Conservation (phyloP, 1,140 invertebrate species). For the Aphaenogaster rudis region DNA sequence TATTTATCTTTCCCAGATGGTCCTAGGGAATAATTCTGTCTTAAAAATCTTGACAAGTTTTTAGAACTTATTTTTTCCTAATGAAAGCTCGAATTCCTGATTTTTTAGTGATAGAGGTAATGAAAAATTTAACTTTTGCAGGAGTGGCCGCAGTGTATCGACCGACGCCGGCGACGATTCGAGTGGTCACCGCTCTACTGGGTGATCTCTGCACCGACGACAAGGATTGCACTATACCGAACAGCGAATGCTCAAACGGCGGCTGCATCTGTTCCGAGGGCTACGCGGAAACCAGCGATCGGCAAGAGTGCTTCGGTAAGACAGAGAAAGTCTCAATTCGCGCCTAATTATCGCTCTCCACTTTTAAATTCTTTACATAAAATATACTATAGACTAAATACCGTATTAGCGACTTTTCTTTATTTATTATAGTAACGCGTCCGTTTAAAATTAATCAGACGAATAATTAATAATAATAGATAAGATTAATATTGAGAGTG, state of each 20-base stretch:
- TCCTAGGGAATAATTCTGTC: not conserved
- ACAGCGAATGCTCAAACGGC: constrained; percentile 91
- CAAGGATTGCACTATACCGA: constrained; percentile 91
- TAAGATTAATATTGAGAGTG: not conserved
- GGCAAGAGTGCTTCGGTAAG: constrained; percentile 91
- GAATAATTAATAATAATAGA: not conserved
- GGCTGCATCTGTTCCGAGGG: constrained; percentile 91
- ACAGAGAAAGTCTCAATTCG: constrained; percentile 20
- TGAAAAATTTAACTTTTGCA: constrained; percentile 55
- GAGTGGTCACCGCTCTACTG: constrained; percentile 90
- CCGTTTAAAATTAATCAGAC: not conserved
- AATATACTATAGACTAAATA: not conserved
- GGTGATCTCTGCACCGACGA: constrained; percentile 93
- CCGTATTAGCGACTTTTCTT: not conserved
- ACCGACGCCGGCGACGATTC: constrained; percentile 90
- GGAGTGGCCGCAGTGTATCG: constrained; percentile 86
- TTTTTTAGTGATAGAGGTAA: not conserved
- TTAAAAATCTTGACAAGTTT: not conserved
- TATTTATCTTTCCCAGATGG: not conserved
- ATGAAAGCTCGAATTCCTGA: not conserved
- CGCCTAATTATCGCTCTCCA: not conserved
- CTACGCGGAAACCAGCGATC: constrained; percentile 90
- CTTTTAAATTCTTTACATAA: not conserved
- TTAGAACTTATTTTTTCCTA: too few species aligned
- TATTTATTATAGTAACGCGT: not conserved